A percentile compares a stretch with the other conserved stretches of the same genome.
Conservation (phyloP, 2,113 vertebrate genomes). For the Azemiops feae region DNA sequence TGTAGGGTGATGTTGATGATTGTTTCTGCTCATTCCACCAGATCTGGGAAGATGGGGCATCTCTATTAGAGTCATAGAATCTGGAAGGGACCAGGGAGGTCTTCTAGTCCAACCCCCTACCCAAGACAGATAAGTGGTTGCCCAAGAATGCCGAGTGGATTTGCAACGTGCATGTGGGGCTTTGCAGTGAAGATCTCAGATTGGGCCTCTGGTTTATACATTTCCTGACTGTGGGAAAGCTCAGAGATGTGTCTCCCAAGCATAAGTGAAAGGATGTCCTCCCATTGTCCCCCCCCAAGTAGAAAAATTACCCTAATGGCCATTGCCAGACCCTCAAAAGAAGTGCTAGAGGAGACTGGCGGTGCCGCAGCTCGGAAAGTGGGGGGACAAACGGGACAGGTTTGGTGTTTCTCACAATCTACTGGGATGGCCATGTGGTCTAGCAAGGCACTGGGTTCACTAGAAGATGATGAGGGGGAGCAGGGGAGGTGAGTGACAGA, state of each 20-base stretch:
- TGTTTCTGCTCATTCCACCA: not conserved
- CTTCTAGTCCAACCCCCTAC: not conserved
- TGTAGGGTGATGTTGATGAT: not conserved
- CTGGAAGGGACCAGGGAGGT: not conserved
- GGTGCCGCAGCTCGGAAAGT: not conserved
- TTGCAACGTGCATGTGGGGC: not conserved
- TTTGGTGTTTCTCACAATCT: not conserved
- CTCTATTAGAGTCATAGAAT: not conserved
- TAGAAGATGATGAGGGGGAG: not conserved
- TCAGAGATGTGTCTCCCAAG: not conserved
- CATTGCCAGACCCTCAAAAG: not conserved
- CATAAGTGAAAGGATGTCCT: not conserved
- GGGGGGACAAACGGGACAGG: not conserved
- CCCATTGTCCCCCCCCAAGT: too few relatives aligned
- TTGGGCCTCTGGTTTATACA: not conserved
- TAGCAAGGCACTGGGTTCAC: conserved; percentile 29
- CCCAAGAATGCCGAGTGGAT: not conserved
- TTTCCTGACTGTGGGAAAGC: not conserved
- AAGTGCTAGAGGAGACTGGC: not conserved
- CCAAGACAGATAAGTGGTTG: not conserved
- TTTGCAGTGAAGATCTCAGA: not conserved
- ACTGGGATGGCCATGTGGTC: not conserved
- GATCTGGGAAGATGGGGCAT: not conserved
- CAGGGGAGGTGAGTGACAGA: not conserved
- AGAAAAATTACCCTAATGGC: not conserved